Evolutionary conservation across 2,113 vertebrate genomes (phyloP).

Genomic region (Dissostichus mawsoni): DNA sequence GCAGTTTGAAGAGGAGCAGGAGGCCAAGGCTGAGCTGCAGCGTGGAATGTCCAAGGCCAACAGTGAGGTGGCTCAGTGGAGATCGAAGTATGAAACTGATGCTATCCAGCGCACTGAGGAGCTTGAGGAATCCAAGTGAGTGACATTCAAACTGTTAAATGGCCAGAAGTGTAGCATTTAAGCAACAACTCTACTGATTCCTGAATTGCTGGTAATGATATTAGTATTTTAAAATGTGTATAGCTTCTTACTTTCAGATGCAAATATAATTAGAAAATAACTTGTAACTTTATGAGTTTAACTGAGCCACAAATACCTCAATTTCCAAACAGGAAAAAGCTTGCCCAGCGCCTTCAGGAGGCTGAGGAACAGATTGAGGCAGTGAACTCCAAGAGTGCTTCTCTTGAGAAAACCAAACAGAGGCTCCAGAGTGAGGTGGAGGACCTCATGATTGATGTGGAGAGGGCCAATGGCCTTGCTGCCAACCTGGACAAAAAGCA

Average conservation of each 20-base stretch:
- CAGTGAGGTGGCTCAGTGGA: constrained; percentile 86
- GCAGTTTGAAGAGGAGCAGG: constrained; percentile 83
- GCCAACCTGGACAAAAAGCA: constrained; percentile 70
- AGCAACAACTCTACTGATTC: no score
- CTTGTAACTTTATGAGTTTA: no score
- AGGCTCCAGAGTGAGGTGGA: constrained; percentile 77
- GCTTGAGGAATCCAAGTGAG: constrained; percentile 88
- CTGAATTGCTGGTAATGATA: not conserved
- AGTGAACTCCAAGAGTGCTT: constrained; percentile 72
- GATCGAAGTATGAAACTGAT: constrained; percentile 88
- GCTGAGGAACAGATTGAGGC: constrained; percentile 74
- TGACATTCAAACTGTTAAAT: constrained; percentile 20
- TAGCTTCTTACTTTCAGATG: no score
- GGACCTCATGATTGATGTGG: constrained; percentile 78
- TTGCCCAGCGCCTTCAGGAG: constrained; percentile 72
- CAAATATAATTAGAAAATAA: not conserved
- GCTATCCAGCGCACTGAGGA: constrained; percentile 90
- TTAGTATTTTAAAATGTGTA: not conserved
- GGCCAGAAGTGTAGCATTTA: constrained; percentile 18
- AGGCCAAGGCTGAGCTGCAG: constrained; percentile 81
- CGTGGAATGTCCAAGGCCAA: constrained; percentile 83
- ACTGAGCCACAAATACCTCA: not conserved
- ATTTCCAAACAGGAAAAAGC: constrained; percentile 48
- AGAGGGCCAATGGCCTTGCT: constrained; percentile 8
- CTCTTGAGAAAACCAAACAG: constrained; percentile 77